These are phyloP conservation scores for Bombus balteatus DNA, from an alignment of 1,140 invertebrate species.

Conservation along the genomic window DNA sequence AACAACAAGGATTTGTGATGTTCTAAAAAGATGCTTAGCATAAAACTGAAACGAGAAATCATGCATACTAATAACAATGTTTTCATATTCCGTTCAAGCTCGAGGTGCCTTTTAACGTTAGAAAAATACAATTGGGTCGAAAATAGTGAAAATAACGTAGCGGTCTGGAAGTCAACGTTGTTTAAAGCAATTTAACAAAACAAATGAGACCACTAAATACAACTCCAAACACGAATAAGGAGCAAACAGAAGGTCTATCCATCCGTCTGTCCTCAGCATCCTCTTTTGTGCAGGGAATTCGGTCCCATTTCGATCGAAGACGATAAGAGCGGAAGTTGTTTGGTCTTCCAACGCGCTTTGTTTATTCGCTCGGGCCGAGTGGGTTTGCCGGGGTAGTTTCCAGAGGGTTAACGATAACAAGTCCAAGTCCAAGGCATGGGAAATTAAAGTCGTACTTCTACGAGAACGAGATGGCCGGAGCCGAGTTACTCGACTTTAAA, in stretches of 20 bases:
- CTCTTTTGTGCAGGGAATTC: background rate
- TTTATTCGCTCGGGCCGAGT: slow-evolving; percentile 4
- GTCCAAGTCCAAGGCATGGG: background rate
- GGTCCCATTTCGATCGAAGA: background rate
- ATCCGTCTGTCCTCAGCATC: background rate
- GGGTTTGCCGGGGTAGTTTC: background rate
- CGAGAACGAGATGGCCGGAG: background rate
- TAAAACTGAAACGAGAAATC: background rate
- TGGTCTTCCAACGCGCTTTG: slow-evolving; percentile 13
- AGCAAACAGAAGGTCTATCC: background rate
- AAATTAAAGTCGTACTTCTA: slow-evolving; percentile 31
- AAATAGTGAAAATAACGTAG: background rate
- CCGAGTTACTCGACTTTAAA: slow-evolving; percentile 55
- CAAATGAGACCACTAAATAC: background rate
- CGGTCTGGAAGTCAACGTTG: background rate
- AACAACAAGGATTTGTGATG: background rate
- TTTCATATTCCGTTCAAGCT: background rate
- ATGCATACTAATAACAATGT: background rate
- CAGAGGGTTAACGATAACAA: slow-evolving; percentile 30
- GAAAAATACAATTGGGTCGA: background rate
- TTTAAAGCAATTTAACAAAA: background rate
- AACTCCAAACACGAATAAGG: background rate
- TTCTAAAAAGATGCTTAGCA: background rate
- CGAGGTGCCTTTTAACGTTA: background rate
- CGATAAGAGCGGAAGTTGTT: slow-evolving; percentile 18